Conservation (phyloP, 2,888 invertebrate genomes). For the Dastarcus helophoroides region DNA sequence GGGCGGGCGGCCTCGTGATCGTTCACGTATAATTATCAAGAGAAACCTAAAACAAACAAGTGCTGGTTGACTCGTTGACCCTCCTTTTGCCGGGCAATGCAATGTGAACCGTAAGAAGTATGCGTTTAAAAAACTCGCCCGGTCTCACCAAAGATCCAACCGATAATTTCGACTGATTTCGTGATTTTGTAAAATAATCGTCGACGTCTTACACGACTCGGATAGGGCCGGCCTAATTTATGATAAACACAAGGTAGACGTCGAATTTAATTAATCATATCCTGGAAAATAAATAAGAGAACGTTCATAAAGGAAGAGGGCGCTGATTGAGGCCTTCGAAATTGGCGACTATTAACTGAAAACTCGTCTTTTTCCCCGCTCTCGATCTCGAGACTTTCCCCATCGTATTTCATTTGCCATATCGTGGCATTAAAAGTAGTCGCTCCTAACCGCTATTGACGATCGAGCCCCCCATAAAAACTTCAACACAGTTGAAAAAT, state of each 20-base stretch:
- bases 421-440: constrained; percentile 21
- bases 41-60: constrained; percentile 38
- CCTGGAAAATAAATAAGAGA: too few species aligned
- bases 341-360: too few species aligned
- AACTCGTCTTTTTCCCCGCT: too few species aligned
- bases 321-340: too few species aligned
- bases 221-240: constrained; percentile 25
- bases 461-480: constrained; percentile 22
- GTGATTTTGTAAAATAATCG: constrained; percentile 27
- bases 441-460: constrained; percentile 22
- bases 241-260: constrained; percentile 19
- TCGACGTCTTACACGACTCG: constrained; percentile 21
- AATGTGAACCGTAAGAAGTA: constrained; percentile 22
- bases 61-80: constrained; percentile 35
- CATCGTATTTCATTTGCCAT: constrained; percentile 23
- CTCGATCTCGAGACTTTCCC: too few species aligned
- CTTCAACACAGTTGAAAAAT: constrained; percentile 19
- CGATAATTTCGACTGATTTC: constrained; percentile 30
- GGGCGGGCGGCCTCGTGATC: constrained; percentile 36
- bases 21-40: constrained; percentile 36
- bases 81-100: constrained; percentile 23
- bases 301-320: too few species aligned
- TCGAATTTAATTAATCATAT: too few species aligned
- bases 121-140: constrained; percentile 15
- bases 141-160: constrained; percentile 12